Percentiles rank a stretch among this genome's conserved stretches.
phyloP scores from a whole-genome alignment of 2,888 invertebrate species.

The Limenitis camilla region DNA sequence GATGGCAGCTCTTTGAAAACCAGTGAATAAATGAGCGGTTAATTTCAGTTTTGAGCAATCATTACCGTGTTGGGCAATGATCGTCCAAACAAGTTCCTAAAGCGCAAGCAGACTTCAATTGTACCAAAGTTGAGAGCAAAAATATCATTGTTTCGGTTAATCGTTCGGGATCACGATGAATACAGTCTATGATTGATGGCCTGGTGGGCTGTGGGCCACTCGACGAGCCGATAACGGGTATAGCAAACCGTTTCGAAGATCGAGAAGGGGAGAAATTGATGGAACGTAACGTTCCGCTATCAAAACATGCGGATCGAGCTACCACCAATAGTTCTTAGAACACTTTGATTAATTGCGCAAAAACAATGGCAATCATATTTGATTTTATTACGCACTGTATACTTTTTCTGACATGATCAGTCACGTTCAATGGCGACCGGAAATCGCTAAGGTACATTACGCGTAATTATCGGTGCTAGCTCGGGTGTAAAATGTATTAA shows the following conservation, averaged over 20 bases:
- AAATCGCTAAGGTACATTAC: conserved; percentile 12
- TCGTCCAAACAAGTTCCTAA: conserved; percentile 21
- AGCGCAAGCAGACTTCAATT: conserved; percentile 29
- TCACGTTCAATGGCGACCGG: conserved; percentile 8
- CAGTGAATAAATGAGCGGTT: conserved; percentile 10
- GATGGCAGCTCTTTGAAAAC: conserved; percentile 14
- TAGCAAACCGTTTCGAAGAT: conserved; percentile 58
- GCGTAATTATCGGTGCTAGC: conserved; percentile 20
- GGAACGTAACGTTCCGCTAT: conserved; percentile 35
- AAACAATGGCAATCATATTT: conserved; percentile 16
- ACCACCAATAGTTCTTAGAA: conserved; percentile 26
- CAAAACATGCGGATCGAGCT: conserved; percentile 37
- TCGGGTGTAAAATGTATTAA: conserved; percentile 31
- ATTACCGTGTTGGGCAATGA: conserved; percentile 17
- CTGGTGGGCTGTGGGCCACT: conserved; percentile 34
- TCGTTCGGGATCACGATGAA: conserved; percentile 47
- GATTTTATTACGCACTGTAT: conserved; percentile 14
- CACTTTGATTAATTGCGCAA: conserved; percentile 17
- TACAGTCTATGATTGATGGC: conserved; percentile 58
- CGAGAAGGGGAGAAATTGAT: conserved; percentile 41
- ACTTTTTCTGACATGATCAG: conserved; percentile 13
- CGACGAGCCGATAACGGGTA: conserved; percentile 50
- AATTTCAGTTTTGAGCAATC: conserved; percentile 14
- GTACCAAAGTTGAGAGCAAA: conserved; percentile 37
- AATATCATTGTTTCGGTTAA: conserved; percentile 51